Evolutionary conservation across 1,140 invertebrate genomes (phyloP).

Genomic region (Drosophila trapezifrons): DNA sequence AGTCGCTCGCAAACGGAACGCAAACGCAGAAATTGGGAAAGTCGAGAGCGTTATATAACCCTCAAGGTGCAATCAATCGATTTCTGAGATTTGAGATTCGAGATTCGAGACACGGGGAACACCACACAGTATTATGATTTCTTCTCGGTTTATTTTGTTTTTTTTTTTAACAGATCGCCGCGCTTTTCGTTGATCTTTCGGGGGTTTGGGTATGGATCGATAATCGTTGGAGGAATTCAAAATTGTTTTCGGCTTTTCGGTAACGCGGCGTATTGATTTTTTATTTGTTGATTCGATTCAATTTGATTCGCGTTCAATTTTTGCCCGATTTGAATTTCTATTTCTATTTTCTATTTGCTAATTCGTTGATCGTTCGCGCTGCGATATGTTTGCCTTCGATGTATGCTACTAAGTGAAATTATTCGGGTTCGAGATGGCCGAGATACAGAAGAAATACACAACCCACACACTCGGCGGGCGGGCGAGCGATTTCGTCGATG

Average conservation of each 20-base stretch:
- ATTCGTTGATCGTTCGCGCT: slow-evolving; percentile 79
- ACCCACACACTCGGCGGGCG: slow-evolving; percentile 28
- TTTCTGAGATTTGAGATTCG: slow-evolving; percentile 27
- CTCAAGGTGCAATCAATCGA: slow-evolving; percentile 54
- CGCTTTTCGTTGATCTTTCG: slow-evolving; percentile 57
- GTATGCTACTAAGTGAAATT: slow-evolving; percentile 81
- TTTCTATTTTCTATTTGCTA: slow-evolving; percentile 68
- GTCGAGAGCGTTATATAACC: slow-evolving; percentile 48
- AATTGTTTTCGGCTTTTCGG: slow-evolving; percentile 35
- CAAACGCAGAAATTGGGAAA: slow-evolving; percentile 27
- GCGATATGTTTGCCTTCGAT: slow-evolving; percentile 81
- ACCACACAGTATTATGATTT: slow-evolving; percentile 41
- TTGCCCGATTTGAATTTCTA: slow-evolving; percentile 52
- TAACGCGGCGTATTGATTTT: slow-evolving; percentile 19
- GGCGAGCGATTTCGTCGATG: slow-evolving; percentile 22
- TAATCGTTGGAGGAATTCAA: slow-evolving; percentile 33
- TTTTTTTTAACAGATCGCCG: slow-evolving; percentile 28
- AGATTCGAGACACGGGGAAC: slow-evolving; percentile 39
- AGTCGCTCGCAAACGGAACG: slow-evolving; percentile 3
- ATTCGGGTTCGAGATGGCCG: slow-evolving; percentile 52
- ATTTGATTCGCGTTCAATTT: slow-evolving; percentile 16
- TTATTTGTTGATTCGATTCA: slow-evolving; percentile 7
- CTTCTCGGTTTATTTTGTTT: slow-evolving; percentile 12
- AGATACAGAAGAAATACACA: slow-evolving; percentile 32
- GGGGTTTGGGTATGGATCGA: slow-evolving; percentile 18